Base-by-base conservation (phyloP, 2,888 invertebrate species). In the Dynastes maya region DNA sequence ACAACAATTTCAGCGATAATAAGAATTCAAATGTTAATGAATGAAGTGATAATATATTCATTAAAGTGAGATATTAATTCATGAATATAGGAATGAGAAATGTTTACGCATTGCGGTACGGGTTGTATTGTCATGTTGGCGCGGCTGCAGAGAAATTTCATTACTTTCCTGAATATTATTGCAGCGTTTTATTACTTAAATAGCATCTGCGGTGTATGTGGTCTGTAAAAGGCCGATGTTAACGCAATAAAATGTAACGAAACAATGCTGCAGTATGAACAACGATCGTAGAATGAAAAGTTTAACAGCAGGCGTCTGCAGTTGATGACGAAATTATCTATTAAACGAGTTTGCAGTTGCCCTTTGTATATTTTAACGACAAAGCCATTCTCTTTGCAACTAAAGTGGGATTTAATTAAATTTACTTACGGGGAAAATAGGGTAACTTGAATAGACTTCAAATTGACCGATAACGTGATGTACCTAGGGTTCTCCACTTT, bases 31-130 rank as follows among this genome's bases (percentile, higher is more conserved):
- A 74, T 45, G 61, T 74, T 74, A 61, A 74, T 74, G 72, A 74
- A 74, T 74, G 72, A 61, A 61, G 61, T 74, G 61, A 74, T 72
- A 72, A 72, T 74, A 74, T 74, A 74, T 74, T 74, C 72, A 74
- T 74, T 74, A 74, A 74, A 74, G 61, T 63, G 61, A 74, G 72
- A 61, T 71, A 71, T 71, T 71, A 71, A 71, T 74, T 74, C 72
- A 74, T 74, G 63, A 63, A 63, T 40, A 63, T 40, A 63, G 72
- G 45, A 61, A 27, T 40, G 61, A 45, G 72, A 74, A 61, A 61
- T 27, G 61, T 74, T 61, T 74, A 61, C 27, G 29, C 27, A 13
- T 74, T 40, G 22, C 16, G 27, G 40, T 40, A 71, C 68, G 51
- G 22, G 51, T 22, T 51, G 49, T 27, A 67, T 67, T 71, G 53